Evolutionary conservation across 2,113 vertebrate species (phyloP).

Genomic region (Cephalopholis sonnerati): DNA sequence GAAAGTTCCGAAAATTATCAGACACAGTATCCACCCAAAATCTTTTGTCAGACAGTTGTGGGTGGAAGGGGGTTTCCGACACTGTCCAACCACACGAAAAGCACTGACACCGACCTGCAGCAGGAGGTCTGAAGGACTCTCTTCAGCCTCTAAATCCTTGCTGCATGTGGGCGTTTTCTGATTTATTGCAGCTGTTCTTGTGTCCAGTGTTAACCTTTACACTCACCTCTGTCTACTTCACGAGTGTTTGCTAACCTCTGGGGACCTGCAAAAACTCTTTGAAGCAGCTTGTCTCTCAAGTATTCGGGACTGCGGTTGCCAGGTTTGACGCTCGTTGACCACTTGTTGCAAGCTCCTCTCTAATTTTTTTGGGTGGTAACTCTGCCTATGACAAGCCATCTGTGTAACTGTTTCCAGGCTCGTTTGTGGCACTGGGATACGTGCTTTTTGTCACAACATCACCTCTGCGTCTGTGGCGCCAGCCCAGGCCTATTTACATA

Average conservation of each 20-base stretch:
- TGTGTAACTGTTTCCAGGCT: slow-evolving; percentile 12
- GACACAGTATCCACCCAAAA: background rate
- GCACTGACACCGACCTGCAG: background rate
- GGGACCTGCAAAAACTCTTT: background rate
- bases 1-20: background rate
- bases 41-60: background rate
- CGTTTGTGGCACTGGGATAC: background rate
- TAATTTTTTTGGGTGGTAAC: slow-evolving; percentile 2
- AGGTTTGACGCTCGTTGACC: slow-evolving; percentile 18
- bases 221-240: slow-evolving; percentile 20
- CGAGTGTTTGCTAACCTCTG: slow-evolving; percentile 12
- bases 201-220: slow-evolving; percentile 15
- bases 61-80: background rate
- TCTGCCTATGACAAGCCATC: slow-evolving; percentile 14
- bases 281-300: slow-evolving; percentile 13
- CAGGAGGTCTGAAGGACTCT: slow-evolving; percentile 4
- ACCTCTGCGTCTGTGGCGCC: slow-evolving; percentile 33
- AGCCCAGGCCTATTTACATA: slow-evolving; percentile 52
- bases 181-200: slow-evolving; percentile 17
- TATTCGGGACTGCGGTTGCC: slow-evolving; percentile 29
- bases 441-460: slow-evolving; percentile 41
- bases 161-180: background rate
- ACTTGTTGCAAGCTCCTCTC: slow-evolving; percentile 15
- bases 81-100: background rate
- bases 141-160: slow-evolving; percentile 7